Evolutionary conservation across 2,113 vertebrate genomes (phyloP), one percentile per base, ranked within the genome.

Genomic region (Anolis sagrei): DNA sequence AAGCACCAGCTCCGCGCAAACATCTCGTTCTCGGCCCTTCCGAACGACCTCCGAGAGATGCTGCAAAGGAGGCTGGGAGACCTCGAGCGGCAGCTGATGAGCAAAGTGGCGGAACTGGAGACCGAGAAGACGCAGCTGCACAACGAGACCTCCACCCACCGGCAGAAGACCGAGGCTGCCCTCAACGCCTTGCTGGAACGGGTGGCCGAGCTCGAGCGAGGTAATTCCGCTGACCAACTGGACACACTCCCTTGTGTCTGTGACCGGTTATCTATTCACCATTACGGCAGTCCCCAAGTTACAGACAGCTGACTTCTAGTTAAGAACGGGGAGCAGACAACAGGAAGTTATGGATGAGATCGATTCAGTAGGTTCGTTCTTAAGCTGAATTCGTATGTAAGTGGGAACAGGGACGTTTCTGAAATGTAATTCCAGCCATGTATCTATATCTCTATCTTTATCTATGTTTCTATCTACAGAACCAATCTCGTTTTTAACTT

Each of bases 101-200:
- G 95, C 93, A 99, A 98, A 95, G 99, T 99, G 95, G 96, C 98
- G 0, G 98, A 99, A 94, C 96, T 99, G 58, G 98, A 99, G 95
- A 98, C 98, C 74, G 98, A 99, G 94, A 99, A 99, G 87, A 98
- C 97, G 27, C 95, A 97, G 95, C 97, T 99, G 10, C 98, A 98
- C 95, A 99, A 99, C 0, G 98, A 99, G 95, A 99, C 97, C 0
- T 97, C 98, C 0, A 97, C 97, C 81, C 98, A 99, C 90, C 96
- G 98, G 81, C 98, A 98, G 91, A 98, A 97, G 95, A 99, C 99
- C 0, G 99, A 99, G 93, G 97, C 93, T 25, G 93, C 97, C 7
- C 93, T 99, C 91, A 98, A 97, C 34, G 97, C 98, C 0, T 95
- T 99, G 92, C 96, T 99, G 90, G 98, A 99, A 94, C 96, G 98